These are phyloP conservation scores for Leucophenga varia DNA, from an alignment of 1,140 invertebrate species.

Conservation along the genomic window DNA sequence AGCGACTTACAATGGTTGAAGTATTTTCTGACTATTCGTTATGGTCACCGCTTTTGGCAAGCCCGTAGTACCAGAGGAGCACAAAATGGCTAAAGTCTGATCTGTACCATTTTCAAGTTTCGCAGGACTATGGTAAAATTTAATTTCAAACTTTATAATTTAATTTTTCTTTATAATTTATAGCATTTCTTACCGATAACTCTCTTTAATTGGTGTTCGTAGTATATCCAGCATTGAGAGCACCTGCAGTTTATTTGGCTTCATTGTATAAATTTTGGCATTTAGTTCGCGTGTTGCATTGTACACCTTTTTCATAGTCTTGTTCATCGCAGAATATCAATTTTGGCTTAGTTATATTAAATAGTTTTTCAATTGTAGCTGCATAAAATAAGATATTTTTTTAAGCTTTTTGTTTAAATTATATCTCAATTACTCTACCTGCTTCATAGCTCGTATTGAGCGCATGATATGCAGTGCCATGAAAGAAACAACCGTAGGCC, in stretches of 20 bases:
- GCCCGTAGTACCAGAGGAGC: constrained; percentile 74
- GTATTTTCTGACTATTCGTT: constrained; percentile 58
- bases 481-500: constrained; percentile 22
- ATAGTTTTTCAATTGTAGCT: constrained; percentile 12
- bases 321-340: constrained; percentile 32
- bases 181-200: constrained; percentile 4
- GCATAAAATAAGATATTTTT: neutral
- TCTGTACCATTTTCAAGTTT: constrained; percentile 11
- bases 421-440: no score
- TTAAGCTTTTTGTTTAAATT: neutral
- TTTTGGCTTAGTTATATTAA: constrained; percentile 17
- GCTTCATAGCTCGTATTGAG: constrained; percentile 14
- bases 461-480: constrained; percentile 11
- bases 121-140: constrained; percentile 5
- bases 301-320: constrained; percentile 15
- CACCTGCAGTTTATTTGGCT: constrained; percentile 4
- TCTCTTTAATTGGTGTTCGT: neutral
- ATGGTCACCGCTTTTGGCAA: constrained; percentile 74
- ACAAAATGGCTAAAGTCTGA: constrained; percentile 47
- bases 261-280: constrained; percentile 17
- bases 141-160: neutral
- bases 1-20: neutral
- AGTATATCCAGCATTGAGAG: constrained; percentile 18
- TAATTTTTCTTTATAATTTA: neutral
- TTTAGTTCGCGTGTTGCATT: constrained; percentile 11